Base-by-base conservation (phyloP, 2,888 invertebrate genomes). In the Coleophora deauratella region DNA sequence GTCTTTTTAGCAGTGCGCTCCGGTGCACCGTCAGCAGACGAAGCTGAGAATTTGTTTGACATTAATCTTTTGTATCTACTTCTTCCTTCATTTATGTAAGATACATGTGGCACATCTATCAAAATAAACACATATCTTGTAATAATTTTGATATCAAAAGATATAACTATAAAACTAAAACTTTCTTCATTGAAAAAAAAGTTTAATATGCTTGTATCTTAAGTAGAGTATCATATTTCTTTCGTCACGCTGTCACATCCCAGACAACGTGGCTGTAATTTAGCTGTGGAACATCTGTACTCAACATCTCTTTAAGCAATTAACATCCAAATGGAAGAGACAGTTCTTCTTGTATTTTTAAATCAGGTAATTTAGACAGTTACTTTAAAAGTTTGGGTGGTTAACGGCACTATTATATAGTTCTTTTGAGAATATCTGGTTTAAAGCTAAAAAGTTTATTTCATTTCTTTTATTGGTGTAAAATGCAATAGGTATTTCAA, bases 241-340 rank as follows among this genome's bases (percentile, higher is more conserved):
- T 58, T 79, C 78, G 56, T 55, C 77, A 63, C 64, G 21, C 21
- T 21, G 64, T 49, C 44, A 49, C 46, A 54, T 60, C 64, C 67
- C 72, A 70, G 31, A 27, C 63, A 70, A 70, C 69, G 69, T 52
- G 59, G 51, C 61, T 66, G 72, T 78, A 78, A 78, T 66, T 81
- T 70, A 77, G 62, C 57, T 54, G 62, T 52, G 52, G 53, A 78
- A 79, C 85, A 85, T 85, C 79, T 85, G 85, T 73, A 81, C 70
- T 62, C 76, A 61, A 80, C 84, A 76, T 79, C 81, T 78, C 72
- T 74, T 68, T 64, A 66, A 67, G 73, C 81, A 84, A 85, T 84
- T 84, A 85, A 82, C 72, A 69, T 65, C 71, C 64, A 62, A 66
- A 77, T 62, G 62, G 62, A 69, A 56, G 63, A 66, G 79, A 76